Conservation (phyloP, 2,888 invertebrate genomes). For the Exephanes ischioxanthus region DNA sequence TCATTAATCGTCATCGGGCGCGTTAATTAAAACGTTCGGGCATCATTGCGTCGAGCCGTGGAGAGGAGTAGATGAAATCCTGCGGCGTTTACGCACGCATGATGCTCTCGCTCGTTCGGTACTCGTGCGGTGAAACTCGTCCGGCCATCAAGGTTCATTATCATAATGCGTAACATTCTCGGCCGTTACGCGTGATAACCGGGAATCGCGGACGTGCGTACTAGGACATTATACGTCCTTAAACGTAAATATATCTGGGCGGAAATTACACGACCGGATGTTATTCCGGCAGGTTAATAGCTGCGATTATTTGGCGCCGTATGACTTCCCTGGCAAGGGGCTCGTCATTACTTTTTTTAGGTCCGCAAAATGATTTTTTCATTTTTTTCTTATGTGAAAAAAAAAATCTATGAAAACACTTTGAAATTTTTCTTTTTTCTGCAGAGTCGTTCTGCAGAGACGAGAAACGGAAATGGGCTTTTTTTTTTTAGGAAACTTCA, state of each 20-base stretch:
- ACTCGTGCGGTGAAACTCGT: constrained; percentile 63
- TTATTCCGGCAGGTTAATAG: constrained; percentile 20
- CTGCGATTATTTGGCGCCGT: constrained; percentile 1
- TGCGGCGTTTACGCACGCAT: constrained; percentile 7
- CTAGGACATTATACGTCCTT: constrained; percentile 30
- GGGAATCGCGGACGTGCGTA: constrained; percentile 18
- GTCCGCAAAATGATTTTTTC: no score
- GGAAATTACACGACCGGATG: neutral
- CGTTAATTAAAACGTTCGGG: constrained; percentile 75
- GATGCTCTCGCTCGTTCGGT: constrained; percentile 23
- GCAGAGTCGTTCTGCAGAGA: neutral
- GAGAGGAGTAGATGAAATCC: constrained; percentile 33
- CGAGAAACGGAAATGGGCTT: neutral
- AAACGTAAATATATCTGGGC: constrained; percentile 17
- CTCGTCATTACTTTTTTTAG: neutral
- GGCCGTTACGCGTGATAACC: constrained; percentile 50
- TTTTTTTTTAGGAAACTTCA: neutral
- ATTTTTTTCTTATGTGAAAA: no score
- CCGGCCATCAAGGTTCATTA: constrained; percentile 72
- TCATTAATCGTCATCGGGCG: constrained; percentile 64
- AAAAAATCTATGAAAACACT: neutral
- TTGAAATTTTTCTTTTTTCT: neutral
- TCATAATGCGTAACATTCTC: constrained; percentile 72
- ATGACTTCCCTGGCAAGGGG: neutral
- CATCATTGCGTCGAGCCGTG: constrained; percentile 36